Percentiles rank a stretch among this genome's conserved stretches.
phyloP scores from a whole-genome alignment of 2,888 invertebrate species.

The Aethes cnicana region DNA sequence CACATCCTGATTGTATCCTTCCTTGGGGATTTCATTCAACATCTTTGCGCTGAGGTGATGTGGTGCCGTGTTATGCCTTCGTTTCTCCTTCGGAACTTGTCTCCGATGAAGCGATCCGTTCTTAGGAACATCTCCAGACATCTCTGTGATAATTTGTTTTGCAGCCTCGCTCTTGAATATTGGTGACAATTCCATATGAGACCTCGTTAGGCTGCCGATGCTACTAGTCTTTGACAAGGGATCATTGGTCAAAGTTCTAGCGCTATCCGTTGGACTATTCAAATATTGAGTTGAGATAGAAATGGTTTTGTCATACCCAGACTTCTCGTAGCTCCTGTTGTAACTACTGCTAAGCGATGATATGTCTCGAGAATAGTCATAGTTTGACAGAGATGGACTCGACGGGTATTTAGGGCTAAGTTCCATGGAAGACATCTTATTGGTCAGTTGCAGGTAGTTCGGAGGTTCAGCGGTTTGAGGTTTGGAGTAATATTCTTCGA shows the following conservation, averaged over 20 bases:
- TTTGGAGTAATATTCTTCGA: constrained; percentile 65
- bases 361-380: constrained; percentile 71
- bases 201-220: constrained; percentile 69
- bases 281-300: constrained; percentile 73
- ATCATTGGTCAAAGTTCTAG: constrained; percentile 73
- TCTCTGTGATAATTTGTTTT: constrained; percentile 92
- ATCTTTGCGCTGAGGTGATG: constrained; percentile 86
- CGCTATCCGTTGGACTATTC: constrained; percentile 73
- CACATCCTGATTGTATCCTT: constrained; percentile 72
- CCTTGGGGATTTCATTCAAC: constrained; percentile 80
- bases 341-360: constrained; percentile 73
- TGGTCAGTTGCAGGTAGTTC: constrained; percentile 55
- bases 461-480: constrained; percentile 53
- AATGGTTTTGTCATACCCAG: constrained; percentile 62
- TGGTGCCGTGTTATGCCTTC: constrained; percentile 94
- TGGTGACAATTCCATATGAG: constrained; percentile 85
- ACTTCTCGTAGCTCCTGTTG: constrained; percentile 65
- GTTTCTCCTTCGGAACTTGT: constrained; percentile 90
- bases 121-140: constrained; percentile 83
- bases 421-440: constrained; percentile 61
- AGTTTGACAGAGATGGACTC: constrained; percentile 73
- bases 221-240: constrained; percentile 76
- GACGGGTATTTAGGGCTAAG: constrained; percentile 74
- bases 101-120: constrained; percentile 84
- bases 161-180: constrained; percentile 94